phyloP scores from a whole-genome alignment of 2,113 vertebrate species.

The Phalacrocorax brasilianus region DNA sequence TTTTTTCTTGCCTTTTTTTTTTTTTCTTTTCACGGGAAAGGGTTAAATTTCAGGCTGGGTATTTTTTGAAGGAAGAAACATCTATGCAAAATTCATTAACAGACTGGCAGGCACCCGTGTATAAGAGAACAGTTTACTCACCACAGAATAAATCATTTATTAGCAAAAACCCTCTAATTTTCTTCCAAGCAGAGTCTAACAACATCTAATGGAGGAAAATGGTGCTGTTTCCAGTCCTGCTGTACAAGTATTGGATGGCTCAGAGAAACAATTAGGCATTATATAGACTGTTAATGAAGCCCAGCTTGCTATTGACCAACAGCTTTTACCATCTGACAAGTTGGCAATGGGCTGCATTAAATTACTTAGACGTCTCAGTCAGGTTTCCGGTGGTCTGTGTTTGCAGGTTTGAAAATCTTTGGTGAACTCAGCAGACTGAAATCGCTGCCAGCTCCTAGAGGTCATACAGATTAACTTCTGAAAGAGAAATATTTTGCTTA shows the following conservation, averaged over 20 bases:
- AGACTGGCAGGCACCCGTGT: background rate
- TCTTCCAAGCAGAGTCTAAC: background rate
- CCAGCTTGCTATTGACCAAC: background rate
- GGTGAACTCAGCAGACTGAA: background rate
- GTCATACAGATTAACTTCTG: background rate
- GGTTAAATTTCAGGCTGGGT: background rate
- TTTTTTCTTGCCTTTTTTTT: no score
- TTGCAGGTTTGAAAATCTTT: background rate
- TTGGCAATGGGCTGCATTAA: background rate
- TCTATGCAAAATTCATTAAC: background rate
- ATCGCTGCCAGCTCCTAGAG: background rate
- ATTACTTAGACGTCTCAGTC: background rate
- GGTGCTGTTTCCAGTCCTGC: background rate
- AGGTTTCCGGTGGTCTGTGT: background rate
- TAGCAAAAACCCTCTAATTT: background rate
- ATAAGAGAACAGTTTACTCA: background rate
- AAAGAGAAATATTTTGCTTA: background rate
- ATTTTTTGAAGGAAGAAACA: background rate
- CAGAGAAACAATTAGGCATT: background rate
- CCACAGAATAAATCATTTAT: conserved; percentile 1
- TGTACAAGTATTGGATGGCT: background rate
- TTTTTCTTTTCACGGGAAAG: background rate
- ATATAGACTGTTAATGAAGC: background rate
- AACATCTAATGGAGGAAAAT: background rate
- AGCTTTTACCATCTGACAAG: background rate